Evolutionary conservation across 1,140 invertebrate species (phyloP).

Genomic region (Mactra quadrangularis): DNA sequence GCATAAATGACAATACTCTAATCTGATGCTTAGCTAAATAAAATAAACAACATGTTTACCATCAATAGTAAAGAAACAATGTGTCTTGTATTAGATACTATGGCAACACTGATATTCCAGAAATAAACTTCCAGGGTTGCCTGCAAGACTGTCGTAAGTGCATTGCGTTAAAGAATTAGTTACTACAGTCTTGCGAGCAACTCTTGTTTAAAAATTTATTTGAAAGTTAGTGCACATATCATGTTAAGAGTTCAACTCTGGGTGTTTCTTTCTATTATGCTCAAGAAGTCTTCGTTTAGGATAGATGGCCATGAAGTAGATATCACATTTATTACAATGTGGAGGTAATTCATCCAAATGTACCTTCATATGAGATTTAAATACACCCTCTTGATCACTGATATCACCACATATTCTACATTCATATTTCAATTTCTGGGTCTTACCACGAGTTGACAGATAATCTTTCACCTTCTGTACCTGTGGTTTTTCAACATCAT

Average conservation of each 20-base stretch:
- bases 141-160: too few species aligned
- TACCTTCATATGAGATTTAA: conserved; percentile 43
- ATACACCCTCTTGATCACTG: conserved; percentile 17
- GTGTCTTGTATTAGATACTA: too few species aligned
- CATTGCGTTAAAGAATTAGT: too few species aligned
- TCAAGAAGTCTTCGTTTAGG: conserved; percentile 44
- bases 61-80: too few species aligned
- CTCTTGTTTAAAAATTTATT: too few species aligned
- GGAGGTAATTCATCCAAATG: conserved; percentile 54
- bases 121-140: too few species aligned
- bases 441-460: conserved; percentile 33
- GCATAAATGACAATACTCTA: too few species aligned
- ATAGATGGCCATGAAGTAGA: conserved; percentile 59
- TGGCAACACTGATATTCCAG: too few species aligned
- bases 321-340: conserved; percentile 55
- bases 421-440: conserved; percentile 41
- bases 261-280: conserved; percentile 58
- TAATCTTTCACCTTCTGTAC: conserved; percentile 45
- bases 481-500: conserved; percentile 36
- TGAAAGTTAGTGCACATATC: too few species aligned
- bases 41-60: too few species aligned
- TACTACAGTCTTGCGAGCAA: too few species aligned
- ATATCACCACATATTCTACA: conserved; percentile 50
- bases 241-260: conserved; percentile 18
- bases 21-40: too few species aligned